A percentile compares a stretch with the other conserved stretches of the same genome.
Conservation (phyloP, 2,888 invertebrate species). For the Notodonta dromedarius region DNA sequence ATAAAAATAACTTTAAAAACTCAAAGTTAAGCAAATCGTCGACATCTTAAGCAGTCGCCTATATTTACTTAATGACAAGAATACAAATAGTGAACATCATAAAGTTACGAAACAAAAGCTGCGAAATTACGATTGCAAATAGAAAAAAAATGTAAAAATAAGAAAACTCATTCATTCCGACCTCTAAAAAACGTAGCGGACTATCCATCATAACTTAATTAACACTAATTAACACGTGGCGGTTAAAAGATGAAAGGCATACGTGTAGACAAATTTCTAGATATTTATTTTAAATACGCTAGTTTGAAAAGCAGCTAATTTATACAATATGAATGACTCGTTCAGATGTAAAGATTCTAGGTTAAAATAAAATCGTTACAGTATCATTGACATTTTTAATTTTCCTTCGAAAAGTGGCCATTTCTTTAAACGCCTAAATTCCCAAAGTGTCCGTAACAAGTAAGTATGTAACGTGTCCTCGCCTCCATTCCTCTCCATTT, state of each 20-base stretch:
- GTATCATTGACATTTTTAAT: too few species aligned
- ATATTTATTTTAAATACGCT: neutral
- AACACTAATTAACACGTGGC: slow-evolving; percentile 36
- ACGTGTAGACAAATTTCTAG: slow-evolving; percentile 4
- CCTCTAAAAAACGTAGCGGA: slow-evolving; percentile 35
- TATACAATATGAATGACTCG: too few species aligned
- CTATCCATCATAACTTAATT: slow-evolving; percentile 45
- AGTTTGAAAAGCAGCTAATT: too few species aligned
- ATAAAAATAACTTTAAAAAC: too few species aligned
- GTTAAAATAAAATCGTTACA: too few species aligned
- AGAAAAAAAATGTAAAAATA: slow-evolving; percentile 17
- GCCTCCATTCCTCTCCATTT: slow-evolving; percentile 37
- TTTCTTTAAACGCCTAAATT: neutral
- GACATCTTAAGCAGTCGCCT: too few species aligned
- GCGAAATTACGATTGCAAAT: neutral
- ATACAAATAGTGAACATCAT: neutral
- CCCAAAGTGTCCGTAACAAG: slow-evolving; percentile 8
- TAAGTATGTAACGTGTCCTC: slow-evolving; percentile 44
- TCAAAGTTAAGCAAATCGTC: too few species aligned
- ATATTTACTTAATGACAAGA: too few species aligned
- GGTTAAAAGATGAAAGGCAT: slow-evolving; percentile 8
- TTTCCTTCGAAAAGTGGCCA: too few species aligned
- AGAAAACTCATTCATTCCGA: slow-evolving; percentile 28
- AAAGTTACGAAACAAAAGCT: slow-evolving; percentile 19
- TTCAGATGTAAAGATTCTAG: too few species aligned